A percentile compares a stretch with the other conserved stretches of the same genome.
Conservation (phyloP, 2,888 invertebrate species). For the Andrena marginata region DNA sequence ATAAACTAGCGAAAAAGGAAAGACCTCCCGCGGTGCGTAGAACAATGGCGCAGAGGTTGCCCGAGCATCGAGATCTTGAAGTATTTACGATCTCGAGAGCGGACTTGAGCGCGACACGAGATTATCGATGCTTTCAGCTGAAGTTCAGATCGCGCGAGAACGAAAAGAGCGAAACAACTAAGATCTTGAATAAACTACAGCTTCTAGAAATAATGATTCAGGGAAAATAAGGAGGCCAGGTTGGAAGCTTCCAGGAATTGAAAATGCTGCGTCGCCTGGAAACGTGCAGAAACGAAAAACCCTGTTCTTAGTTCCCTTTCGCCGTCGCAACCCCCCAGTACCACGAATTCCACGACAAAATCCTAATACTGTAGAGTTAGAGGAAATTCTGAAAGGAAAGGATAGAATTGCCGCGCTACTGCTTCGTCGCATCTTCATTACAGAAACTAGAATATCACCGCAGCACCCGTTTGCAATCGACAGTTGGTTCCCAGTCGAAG, state of each 20-base stretch:
- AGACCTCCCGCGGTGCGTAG: slow-evolving; percentile 60
- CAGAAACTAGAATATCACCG: too few species aligned
- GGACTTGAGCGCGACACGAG: slow-evolving; percentile 53
- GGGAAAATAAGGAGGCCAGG: neutral
- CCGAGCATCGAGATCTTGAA: slow-evolving; percentile 54
- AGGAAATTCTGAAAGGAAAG: too few species aligned
- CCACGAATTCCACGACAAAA: neutral
- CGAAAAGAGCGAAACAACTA: slow-evolving; percentile 5
- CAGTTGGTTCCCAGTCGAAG: neutral
- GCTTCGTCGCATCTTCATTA: too few species aligned
- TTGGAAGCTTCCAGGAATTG: neutral
- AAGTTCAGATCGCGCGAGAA: slow-evolving; percentile 16
- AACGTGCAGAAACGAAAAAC: neutral
- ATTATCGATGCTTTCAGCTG: slow-evolving; percentile 66
- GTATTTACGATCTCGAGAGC: slow-evolving; percentile 71
- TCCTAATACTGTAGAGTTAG: neutral
- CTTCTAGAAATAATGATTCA: slow-evolving; percentile 7
- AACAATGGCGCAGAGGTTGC: slow-evolving; percentile 49
- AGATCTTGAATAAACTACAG: slow-evolving; percentile 18
- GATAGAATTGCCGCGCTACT: too few species aligned
- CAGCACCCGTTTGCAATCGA: neutral
- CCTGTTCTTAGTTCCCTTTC: neutral
- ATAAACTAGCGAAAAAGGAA: slow-evolving; percentile 61
- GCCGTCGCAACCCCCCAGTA: neutral
- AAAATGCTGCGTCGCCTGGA: neutral